Evolutionary conservation across 2,797 vertebrate species (phyloP).

Genomic region (Ataeniobius toweri): DNA sequence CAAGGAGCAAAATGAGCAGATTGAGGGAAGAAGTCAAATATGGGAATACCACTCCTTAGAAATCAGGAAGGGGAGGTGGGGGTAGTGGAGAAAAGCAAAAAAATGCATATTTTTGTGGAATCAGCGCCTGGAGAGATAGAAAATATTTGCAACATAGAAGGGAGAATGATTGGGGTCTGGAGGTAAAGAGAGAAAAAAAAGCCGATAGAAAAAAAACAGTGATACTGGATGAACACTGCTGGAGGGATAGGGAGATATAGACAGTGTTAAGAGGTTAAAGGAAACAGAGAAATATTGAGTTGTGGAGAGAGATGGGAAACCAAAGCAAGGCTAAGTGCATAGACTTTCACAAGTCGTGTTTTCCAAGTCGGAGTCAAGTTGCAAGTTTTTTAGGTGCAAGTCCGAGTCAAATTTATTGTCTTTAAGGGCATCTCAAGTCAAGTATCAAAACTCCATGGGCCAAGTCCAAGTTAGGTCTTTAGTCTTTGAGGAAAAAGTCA

Average conservation of each 20-base stretch:
- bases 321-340: conserved; percentile 28
- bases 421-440: neutral
- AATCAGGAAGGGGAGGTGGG: conserved; percentile 19
- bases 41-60: conserved; percentile 49
- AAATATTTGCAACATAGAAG: conserved; percentile 43
- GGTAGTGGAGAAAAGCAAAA: conserved; percentile 38
- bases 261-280: conserved; percentile 48
- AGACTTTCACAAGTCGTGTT: neutral
- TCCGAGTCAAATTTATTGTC: neutral
- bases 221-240: conserved; percentile 35
- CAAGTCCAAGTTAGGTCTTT: neutral
- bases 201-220: conserved; percentile 25
- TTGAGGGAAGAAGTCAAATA: conserved; percentile 42
- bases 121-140: conserved; percentile 51
- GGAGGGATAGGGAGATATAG: conserved; percentile 4
- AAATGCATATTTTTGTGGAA: conserved; percentile 72
- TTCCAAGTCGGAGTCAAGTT: neutral
- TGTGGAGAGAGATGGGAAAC: conserved; percentile 8
- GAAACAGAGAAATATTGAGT: conserved; percentile 36
- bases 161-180: conserved; percentile 24
- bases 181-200: conserved; percentile 29
- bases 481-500: neutral
- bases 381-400: neutral
- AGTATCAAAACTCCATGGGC: neutral
- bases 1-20: conserved; percentile 12